Evolutionary conservation across 2,113 vertebrate species (phyloP).

Genomic region (Orycteropus afer): DNA sequence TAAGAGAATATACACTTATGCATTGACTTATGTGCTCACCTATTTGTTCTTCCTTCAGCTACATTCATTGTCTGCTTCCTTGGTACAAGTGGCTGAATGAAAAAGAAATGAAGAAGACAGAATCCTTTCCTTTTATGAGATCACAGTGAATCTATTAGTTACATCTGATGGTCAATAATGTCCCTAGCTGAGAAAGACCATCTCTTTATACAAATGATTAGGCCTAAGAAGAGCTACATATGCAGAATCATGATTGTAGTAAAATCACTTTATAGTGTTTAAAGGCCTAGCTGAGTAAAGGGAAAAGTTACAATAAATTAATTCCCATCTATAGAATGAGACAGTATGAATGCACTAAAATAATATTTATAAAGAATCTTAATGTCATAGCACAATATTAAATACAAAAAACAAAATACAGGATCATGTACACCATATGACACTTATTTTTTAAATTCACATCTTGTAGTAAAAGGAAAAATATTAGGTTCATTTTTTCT

Average conservation of each 20-base stretch:
- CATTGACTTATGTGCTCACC: background rate
- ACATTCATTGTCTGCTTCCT: background rate
- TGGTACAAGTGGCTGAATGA: background rate
- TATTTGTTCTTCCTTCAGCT: background rate
- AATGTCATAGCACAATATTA: background rate
- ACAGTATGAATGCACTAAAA: conserved; percentile 48
- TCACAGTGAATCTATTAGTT: background rate
- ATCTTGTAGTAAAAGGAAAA: background rate
- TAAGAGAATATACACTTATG: background rate
- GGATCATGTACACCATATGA: background rate
- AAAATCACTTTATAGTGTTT: conserved; percentile 53
- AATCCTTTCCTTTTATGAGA: background rate
- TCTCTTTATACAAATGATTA: conserved; percentile 68
- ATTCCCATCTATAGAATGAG: background rate
- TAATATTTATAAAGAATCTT: conserved; percentile 59
- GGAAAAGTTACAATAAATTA: conserved; percentile 59
- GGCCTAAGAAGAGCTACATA: conserved; percentile 18
- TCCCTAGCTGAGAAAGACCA: conserved; percentile 27
- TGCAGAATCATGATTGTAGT: conserved; percentile 54
- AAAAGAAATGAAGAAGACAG: background rate
- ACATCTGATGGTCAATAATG: background rate
- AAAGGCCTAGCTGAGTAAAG: conserved; percentile 59
- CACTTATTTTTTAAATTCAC: conserved; percentile 24
- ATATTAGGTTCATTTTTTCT: background rate
- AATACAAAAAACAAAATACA: background rate